phyloP scores from a whole-genome alignment of 1,140 invertebrate species.

The Episyrphus balteatus region DNA sequence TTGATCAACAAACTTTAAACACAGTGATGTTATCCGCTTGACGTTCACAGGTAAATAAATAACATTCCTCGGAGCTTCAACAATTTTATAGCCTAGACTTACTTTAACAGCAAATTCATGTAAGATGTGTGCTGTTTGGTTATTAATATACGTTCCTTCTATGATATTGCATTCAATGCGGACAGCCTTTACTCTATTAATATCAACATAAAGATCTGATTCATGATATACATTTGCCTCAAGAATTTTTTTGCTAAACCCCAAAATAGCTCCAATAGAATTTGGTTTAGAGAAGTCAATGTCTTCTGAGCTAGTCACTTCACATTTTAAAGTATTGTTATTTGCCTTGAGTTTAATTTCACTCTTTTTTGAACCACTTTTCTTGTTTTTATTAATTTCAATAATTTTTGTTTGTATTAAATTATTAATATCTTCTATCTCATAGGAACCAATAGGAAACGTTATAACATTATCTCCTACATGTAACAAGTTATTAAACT shows the following conservation, averaged over 20 bases:
- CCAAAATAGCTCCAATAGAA: constrained; percentile 11
- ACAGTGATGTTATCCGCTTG: constrained; percentile 11
- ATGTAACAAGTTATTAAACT: constrained; percentile 10
- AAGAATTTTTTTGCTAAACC: constrained; percentile 10
- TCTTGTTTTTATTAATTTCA: neutral
- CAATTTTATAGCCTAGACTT: constrained; percentile 19
- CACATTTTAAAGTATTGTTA: constrained; percentile 16
- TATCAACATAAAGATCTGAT: constrained; percentile 13
- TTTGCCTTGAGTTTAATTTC: constrained; percentile 8
- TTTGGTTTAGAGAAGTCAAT: constrained; percentile 9
- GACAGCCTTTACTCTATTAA: constrained; percentile 13
- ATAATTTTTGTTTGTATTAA: neutral
- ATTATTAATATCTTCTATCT: constrained; percentile 12
- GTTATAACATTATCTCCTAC: constrained; percentile 7
- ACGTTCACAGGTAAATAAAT: constrained; percentile 27
- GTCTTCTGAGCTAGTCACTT: constrained; percentile 6
- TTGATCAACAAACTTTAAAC: constrained; percentile 17
- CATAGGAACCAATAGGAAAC: constrained; percentile 12
- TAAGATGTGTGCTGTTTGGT: constrained; percentile 16
- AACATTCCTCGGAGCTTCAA: constrained; percentile 17
- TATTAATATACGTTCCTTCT: constrained; percentile 21
- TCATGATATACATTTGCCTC: constrained; percentile 4
- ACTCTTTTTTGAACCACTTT: constrained; percentile 2
- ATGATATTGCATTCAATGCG: constrained; percentile 16
- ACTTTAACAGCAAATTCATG: constrained; percentile 23